Base-by-base conservation (phyloP, 2,113 vertebrate species). In the Lagopus muta region DNA sequence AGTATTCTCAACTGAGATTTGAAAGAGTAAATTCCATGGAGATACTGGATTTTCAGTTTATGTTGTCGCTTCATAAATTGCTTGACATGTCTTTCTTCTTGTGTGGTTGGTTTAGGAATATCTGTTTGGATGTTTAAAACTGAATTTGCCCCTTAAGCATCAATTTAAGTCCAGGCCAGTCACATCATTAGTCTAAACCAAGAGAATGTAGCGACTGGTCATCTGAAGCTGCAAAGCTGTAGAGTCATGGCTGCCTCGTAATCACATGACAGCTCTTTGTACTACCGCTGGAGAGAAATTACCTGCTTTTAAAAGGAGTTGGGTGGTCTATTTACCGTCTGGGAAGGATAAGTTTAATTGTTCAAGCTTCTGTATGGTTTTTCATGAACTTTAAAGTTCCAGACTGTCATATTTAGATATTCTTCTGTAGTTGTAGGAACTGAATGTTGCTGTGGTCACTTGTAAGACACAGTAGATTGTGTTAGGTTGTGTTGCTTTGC, bases 1-100 rank as follows among this genome's bases (percentile, higher is more conserved):
- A 86, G n/a, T 72, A 61, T 81, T 88, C 34, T 69, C 43, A 57
- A 13, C 18, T 61, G 47, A 72, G 27, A 85, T 60, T 42, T 85
- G 25, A 77, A 84, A 47, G 58, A 76, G 72, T 28, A 91, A 87
- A 76, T 43, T 78, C 57, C 10, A 4, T n/a, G 4, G 52, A 67
- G 11, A 19, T 78, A 86, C 16, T 28, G 10, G 10, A 52, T 3
- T n/a, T 21, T 78, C 47, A 78, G 8, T 60, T 12, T 79, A 28
- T 7, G 2, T 4, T 69, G 16, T 66, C 60, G 2, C 18, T 82
- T 90, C 50, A 60, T 10, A 80, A 66, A 36, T 30, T 62, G 8
- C 3, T 71, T 60, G 24, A 47, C 8, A 6, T 43, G 3, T 74
- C 32, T 74, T 77, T 96, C 14, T 64, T 22, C 1, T 64, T 84